Evolutionary conservation across 2,113 vertebrate genomes (phyloP).

Genomic region (Scatophagus argus): DNA sequence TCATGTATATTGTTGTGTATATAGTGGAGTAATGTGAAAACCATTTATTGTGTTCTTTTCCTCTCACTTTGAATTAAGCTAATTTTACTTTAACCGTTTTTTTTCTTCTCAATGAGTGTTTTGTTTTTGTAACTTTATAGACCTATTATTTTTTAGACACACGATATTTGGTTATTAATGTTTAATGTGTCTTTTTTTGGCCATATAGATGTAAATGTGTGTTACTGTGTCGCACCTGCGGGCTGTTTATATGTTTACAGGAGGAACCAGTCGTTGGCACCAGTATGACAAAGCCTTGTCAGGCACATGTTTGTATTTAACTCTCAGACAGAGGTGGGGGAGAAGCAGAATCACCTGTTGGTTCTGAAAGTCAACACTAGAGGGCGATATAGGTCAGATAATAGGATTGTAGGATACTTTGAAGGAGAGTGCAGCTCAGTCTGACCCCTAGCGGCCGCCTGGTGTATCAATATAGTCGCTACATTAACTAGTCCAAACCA

Average conservation of each 20-base stretch:
- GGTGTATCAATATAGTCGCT: neutral
- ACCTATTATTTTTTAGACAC: too few relatives aligned
- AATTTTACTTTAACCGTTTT: too few relatives aligned
- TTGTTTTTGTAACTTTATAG: too few relatives aligned
- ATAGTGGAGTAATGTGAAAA: too few relatives aligned
- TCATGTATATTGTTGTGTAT: too few relatives aligned
- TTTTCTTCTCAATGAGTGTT: too few relatives aligned
- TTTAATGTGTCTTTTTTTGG: neutral
- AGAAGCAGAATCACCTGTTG: neutral
- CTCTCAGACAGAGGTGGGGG: neutral
- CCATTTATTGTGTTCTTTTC: too few relatives aligned
- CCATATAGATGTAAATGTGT: neutral
- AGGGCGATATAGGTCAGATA: constrained; percentile 37
- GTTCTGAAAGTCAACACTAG: constrained; percentile 36
- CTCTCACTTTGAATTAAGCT: too few relatives aligned
- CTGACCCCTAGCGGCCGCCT: constrained; percentile 18
- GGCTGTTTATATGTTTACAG: neutral
- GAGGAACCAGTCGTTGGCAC: neutral
- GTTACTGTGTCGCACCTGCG: constrained; percentile 3
- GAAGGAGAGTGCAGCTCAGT: too few relatives aligned
- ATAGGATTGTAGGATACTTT: neutral
- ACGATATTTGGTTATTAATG: too few relatives aligned
- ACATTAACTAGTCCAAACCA: neutral
- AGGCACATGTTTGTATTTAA: constrained; percentile 40
- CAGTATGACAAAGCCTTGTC: neutral